Evolutionary conservation across 2,797 vertebrate species (phyloP).

Genomic region (Alosa sapidissima): DNA sequence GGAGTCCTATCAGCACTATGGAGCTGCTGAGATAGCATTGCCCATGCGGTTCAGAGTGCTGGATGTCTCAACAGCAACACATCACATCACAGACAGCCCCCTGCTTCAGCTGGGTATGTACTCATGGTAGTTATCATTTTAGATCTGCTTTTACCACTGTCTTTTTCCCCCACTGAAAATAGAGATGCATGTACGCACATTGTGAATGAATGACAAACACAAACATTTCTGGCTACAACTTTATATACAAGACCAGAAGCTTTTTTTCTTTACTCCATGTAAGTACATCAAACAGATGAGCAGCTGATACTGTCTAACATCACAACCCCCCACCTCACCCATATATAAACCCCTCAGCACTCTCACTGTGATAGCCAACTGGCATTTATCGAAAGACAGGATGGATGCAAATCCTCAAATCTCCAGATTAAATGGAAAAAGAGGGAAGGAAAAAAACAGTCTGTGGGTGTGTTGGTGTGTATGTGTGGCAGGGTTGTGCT

Average conservation of each 20-base stretch:
- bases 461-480: background rate
- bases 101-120: slow-evolving; percentile 40
- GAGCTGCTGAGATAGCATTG: slow-evolving; percentile 57
- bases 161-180: background rate
- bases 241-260: background rate
- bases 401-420: slow-evolving; percentile 57
- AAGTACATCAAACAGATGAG: background rate
- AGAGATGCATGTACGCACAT: background rate
- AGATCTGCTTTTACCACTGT: background rate
- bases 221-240: background rate
- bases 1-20: slow-evolving; percentile 43
- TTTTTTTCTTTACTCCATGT: background rate
- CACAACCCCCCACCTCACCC: background rate
- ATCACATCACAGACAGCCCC: slow-evolving; percentile 30
- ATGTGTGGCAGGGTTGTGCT: slow-evolving; percentile 7
- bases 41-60: slow-evolving; percentile 50
- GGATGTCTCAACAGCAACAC: slow-evolving; percentile 25
- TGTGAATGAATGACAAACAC: background rate
- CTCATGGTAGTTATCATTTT: background rate
- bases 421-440: slow-evolving; percentile 52
- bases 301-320: background rate
- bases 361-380: slow-evolving; percentile 28
- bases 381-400: slow-evolving; percentile 49
- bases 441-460: slow-evolving; percentile 34
- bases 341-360: background rate